phyloP scores from a whole-genome alignment of 2,797 vertebrate species.

The Spinus pinus region DNA sequence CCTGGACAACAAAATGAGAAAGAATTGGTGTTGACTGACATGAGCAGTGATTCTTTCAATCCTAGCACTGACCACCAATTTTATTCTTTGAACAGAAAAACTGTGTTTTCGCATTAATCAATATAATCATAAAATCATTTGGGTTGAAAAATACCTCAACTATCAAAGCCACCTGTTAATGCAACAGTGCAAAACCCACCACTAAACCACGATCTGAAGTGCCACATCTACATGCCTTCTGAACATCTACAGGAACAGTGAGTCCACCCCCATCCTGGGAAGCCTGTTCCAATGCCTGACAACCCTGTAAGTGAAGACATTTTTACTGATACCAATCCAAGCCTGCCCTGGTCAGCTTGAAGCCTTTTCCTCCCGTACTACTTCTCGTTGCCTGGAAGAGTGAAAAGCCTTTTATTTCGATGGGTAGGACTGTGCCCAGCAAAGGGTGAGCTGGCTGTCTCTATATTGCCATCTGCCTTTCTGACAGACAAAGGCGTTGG shows the following conservation, averaged over 20 bases:
- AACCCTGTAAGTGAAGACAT: neutral
- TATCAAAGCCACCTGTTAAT: rapidly evolving
- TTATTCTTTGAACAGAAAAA: neutral
- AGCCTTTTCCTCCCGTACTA: neutral
- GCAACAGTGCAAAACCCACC: rapidly evolving
- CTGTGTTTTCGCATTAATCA: neutral
- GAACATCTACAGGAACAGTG: neutral
- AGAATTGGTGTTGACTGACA: rapidly evolving
- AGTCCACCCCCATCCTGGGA: no score
- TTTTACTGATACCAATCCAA: neutral
- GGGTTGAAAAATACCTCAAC: neutral
- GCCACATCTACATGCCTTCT: neutral
- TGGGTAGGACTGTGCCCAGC: rapidly evolving
- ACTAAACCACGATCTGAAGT: neutral
- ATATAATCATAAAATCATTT: neutral
- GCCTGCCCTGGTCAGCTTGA: neutral
- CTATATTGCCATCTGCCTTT: neutral
- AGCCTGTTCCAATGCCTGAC: neutral
- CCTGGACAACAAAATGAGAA: rapidly evolving
- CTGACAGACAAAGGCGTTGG: neutral
- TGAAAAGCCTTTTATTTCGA: neutral
- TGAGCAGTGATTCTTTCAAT: neutral
- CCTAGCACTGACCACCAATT: neutral
- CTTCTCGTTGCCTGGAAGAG: rapidly evolving
- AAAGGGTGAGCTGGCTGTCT: neutral